Percentiles rank a stretch among this genome's conserved stretches.
Conservation (phyloP, 2,113 vertebrate genomes). For the Chauna torquata region DNA sequence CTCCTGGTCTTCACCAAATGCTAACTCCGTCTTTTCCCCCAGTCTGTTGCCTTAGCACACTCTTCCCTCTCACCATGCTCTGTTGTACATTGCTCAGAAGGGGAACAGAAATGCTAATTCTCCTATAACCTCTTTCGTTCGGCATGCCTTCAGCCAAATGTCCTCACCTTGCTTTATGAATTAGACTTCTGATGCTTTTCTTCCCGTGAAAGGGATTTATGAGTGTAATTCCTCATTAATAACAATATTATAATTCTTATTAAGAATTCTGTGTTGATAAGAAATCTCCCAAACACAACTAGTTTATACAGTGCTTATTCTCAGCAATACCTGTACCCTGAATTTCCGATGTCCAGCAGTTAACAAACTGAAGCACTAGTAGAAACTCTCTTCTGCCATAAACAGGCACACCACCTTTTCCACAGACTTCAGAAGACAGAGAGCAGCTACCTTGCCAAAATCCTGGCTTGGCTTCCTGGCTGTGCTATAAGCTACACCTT, state of each 20-base stretch:
- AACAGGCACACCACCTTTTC: background rate
- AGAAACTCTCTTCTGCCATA: background rate
- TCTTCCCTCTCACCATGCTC: background rate
- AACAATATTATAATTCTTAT: background rate
- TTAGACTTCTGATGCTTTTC: background rate
- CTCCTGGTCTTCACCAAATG: background rate
- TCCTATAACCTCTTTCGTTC: background rate
- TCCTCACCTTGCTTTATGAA: background rate
- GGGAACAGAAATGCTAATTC: background rate
- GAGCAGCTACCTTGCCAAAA: background rate
- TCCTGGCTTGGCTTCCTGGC: background rate
- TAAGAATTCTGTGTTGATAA: conserved; percentile 17
- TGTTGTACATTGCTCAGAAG: background rate
- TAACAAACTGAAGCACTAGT: background rate
- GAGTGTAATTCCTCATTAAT: background rate
- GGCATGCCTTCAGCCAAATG: background rate
- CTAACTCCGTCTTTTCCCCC: background rate
- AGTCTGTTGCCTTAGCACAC: background rate
- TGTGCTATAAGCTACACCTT: background rate
- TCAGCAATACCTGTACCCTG: background rate
- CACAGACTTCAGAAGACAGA: background rate
- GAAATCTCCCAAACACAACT: background rate
- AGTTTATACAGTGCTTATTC: background rate
- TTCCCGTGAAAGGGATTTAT: background rate
- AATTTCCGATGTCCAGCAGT: background rate